A percentile compares a stretch with the other conserved stretches of the same genome.
Conservation (phyloP, 2,113 vertebrate genomes). For the Poecilia latipinna region DNA sequence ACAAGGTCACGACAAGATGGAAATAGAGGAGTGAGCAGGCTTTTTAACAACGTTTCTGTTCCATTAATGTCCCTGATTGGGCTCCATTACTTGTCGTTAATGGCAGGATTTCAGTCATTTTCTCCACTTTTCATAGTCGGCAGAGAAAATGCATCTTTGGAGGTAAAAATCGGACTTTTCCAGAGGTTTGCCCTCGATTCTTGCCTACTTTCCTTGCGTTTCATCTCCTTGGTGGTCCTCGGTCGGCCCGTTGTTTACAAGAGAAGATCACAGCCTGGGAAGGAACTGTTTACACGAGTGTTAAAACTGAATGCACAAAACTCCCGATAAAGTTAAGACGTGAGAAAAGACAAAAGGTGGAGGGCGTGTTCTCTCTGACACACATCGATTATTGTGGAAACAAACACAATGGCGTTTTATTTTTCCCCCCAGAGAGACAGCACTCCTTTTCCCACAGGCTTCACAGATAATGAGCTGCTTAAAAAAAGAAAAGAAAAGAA, state of each 20-base stretch:
- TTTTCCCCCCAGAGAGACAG: conserved; percentile 13
- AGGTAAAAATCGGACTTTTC: not conserved
- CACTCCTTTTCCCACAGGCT: conserved; percentile 51
- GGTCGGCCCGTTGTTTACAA: not conserved
- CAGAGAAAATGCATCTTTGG: not conserved
- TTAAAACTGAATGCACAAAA: conserved; percentile 18
- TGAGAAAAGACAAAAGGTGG: conserved; percentile 25
- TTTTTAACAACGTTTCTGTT: not conserved
- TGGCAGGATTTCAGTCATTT: not conserved
- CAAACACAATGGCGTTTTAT: conserved; percentile 47
- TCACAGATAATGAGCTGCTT: not conserved
- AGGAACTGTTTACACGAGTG: conserved; percentile 6
- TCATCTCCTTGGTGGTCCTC: conserved; percentile 32
- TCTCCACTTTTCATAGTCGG: not conserved
- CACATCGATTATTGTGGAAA: conserved; percentile 63
- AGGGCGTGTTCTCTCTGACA: conserved; percentile 38
- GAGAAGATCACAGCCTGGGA: not conserved
- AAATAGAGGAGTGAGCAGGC: not conserved
- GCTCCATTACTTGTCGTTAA: not conserved
- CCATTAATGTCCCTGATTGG: not conserved
- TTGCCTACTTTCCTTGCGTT: not conserved
- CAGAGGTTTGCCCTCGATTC: not conserved
- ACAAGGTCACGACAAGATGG: not conserved
- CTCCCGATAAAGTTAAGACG: not conserved
- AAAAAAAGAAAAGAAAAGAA: conserved; percentile 5